These are phyloP conservation scores for Neotoma lepida DNA, from an alignment of 2,113 vertebrate genomes.

Conservation along the genomic window DNA sequence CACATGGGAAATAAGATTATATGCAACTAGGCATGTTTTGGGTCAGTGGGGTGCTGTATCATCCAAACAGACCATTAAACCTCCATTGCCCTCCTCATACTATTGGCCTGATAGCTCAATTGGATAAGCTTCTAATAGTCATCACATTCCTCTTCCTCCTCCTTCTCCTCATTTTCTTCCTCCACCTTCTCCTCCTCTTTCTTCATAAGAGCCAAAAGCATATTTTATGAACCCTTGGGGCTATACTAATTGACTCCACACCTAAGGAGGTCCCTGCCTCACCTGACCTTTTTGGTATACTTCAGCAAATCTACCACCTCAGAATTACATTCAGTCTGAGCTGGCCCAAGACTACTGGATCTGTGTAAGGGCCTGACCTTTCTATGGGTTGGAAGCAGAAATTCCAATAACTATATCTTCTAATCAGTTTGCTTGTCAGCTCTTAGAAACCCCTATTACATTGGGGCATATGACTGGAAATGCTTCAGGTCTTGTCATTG, in stretches of 20 bases:
- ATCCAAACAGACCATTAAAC: not conserved
- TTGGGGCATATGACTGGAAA: not conserved
- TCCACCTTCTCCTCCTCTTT: not conserved
- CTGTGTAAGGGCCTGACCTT: not conserved
- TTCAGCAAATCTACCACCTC: not conserved
- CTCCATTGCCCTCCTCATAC: not conserved
- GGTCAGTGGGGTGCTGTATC: not conserved
- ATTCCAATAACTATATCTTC: not conserved
- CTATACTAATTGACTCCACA: not conserved
- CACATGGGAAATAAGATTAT: not conserved
- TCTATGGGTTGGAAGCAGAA: not conserved
- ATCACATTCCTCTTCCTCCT: not conserved
- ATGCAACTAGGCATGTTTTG: not conserved
- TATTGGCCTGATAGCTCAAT: not conserved
- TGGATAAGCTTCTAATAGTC: not conserved
- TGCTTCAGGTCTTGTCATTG: not conserved
- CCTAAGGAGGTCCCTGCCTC: not conserved
- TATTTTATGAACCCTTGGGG: not conserved
- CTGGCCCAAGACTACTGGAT: not conserved
- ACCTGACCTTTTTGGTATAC: not conserved
- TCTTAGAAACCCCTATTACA: not conserved
- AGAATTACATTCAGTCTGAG: not conserved
- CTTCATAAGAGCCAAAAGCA: not conserved
- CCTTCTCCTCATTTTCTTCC: not conserved
- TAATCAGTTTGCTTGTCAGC: not conserved